These are phyloP conservation scores for Ambastaia sidthimunki DNA, from an alignment of 2,797 vertebrate genomes.

Conservation along the genomic window DNA sequence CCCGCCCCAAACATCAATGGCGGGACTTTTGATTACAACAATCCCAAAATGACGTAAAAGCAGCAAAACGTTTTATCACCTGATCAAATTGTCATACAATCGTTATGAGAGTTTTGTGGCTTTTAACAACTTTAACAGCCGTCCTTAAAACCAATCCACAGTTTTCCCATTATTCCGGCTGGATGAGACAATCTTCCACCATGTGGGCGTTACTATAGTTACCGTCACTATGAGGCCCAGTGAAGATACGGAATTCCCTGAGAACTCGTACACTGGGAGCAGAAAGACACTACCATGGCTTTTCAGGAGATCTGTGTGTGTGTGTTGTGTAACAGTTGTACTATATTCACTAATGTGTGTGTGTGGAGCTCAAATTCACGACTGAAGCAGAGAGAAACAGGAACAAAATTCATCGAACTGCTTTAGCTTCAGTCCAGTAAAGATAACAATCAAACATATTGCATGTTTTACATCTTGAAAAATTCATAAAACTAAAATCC, in stretches of 20 bases:
- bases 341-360: constrained; percentile 27
- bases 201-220: constrained; percentile 45
- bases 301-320: constrained; percentile 67
- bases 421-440: background rate
- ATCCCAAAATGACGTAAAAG: background rate
- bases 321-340: constrained; percentile 44
- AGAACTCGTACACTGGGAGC: constrained; percentile 76
- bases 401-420: background rate
- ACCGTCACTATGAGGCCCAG: constrained; percentile 64
- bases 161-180: constrained; percentile 17
- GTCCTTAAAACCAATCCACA: background rate
- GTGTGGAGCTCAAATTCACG: constrained; percentile 13
- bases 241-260: constrained; percentile 81
- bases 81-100: constrained; percentile 33
- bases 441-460: constrained; percentile 70
- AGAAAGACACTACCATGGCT: constrained; percentile 62
- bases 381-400: constrained; percentile 20
- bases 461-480: too few species aligned
- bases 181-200: constrained; percentile 20
- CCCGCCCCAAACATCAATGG: too few species aligned
- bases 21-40: too few species aligned
- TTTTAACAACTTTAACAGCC: background rate
- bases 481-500: background rate
- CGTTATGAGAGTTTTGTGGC: background rate
- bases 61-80: background rate